phyloP scores from a whole-genome alignment of 2,113 vertebrate species.

The Athene noctua region DNA sequence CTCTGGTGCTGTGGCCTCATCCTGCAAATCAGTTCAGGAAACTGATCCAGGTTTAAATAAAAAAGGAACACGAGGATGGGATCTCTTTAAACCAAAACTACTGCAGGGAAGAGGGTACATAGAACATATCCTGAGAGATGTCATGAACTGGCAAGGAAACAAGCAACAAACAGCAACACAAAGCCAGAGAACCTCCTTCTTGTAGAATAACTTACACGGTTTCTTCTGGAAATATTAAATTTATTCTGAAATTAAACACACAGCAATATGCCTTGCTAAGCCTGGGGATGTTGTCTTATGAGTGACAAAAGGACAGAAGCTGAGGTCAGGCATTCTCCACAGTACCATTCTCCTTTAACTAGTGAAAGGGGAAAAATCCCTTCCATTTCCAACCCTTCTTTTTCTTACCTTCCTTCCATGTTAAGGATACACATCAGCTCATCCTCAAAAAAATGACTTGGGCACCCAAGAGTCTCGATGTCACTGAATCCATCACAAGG shows the following conservation, averaged over 20 bases:
- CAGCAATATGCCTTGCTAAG: neutral
- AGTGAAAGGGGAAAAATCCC: neutral
- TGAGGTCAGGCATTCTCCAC: neutral
- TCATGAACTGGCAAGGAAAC: neutral
- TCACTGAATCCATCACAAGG: slow-evolving; percentile 96
- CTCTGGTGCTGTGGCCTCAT: neutral
- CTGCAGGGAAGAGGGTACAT: neutral
- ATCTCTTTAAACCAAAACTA: neutral
- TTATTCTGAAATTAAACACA: neutral
- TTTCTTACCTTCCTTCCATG: slow-evolving; percentile 88
- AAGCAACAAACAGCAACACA: neutral
- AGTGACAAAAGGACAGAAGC: neutral
- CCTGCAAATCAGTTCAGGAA: neutral
- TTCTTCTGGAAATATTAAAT: neutral
- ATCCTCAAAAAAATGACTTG: slow-evolving; percentile 95
- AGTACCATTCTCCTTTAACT: neutral
- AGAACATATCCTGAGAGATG: neutral
- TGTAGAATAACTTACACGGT: neutral
- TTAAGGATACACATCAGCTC: slow-evolving; percentile 93
- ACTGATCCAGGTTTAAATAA: neutral
- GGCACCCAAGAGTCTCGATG: slow-evolving; percentile 91
- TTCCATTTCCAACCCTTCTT: neutral
- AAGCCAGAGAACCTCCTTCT: neutral
- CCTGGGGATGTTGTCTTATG: neutral
- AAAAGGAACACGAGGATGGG: neutral